Base-by-base conservation (phyloP, 2,888 invertebrate genomes). In the Dendrolimus houi region DNA sequence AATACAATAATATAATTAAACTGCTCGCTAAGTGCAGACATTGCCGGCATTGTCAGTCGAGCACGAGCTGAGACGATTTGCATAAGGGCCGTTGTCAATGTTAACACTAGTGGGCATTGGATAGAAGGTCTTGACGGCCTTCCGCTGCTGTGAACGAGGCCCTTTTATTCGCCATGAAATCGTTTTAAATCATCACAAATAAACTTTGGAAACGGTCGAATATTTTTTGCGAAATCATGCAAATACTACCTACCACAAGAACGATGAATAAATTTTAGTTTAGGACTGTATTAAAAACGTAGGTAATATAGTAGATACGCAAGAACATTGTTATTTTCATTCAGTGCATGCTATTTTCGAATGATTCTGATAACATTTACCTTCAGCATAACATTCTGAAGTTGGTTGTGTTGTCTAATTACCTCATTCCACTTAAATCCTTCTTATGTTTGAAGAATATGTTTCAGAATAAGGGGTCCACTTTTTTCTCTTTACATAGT, bases 21-120 rank as follows among this genome's bases (percentile, higher is more conserved):
- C 57, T 60, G 55, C 60, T 53, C 58, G 55, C 52, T 58, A 65
- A 64, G 60, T 57, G 58, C 59, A 62, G 56, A 40, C 47, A 40
- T 52, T 59, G 59, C 69, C 71, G 72, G 72, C 66, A 74, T 72
- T 68, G 60, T 68, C 59, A 65, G 64, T 66, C 61, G 68, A 71
- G 74, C 77, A 75, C 72, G 77, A 72, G 75, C 75, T 74, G 71
- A 74, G 79, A 80, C 72, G 80, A 87, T 87, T 88, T 85, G 87
- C 87, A 85, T 87, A 85, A 84, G 83, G 82, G 81, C 79, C 79
- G 77, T 68, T 77, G 77, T 81, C 83, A 83, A 83, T 85, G 82
- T 73, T 81, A 80, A 69, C 72, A 71, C 70, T 70, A 65, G 78
- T 79, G 75, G 79, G 79, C 79, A 78, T 73, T 67, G 74, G 74